These are phyloP conservation scores for Amyelois transitella DNA, from an alignment of 1,140 invertebrate species.

Conservation along the genomic window DNA sequence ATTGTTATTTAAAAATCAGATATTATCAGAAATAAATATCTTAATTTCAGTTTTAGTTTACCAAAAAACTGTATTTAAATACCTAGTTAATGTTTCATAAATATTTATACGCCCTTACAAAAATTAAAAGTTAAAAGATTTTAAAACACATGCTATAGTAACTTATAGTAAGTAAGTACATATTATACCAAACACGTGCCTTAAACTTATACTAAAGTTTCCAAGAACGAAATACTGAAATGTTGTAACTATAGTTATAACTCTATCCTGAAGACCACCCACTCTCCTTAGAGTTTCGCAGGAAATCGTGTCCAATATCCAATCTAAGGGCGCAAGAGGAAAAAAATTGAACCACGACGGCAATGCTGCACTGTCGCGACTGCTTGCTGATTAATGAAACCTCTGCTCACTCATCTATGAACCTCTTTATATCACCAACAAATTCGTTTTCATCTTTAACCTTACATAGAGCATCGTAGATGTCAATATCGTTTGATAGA, in stretches of 20 bases:
- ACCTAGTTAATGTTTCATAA: too few relatives aligned
- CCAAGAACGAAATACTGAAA: neutral
- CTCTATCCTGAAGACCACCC: slow-evolving; percentile 57
- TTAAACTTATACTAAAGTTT: neutral
- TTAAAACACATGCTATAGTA: too few relatives aligned
- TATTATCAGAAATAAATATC: too few relatives aligned
- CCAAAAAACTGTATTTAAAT: too few relatives aligned
- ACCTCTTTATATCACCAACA: slow-evolving; percentile 25
- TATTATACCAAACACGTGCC: neutral
- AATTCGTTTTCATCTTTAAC: slow-evolving; percentile 11
- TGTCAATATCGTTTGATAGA: slow-evolving; percentile 4
- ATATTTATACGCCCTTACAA: too few relatives aligned
- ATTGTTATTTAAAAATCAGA: too few relatives aligned
- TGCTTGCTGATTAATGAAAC: slow-evolving; percentile 68
- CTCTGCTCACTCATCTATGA: slow-evolving; percentile 55
- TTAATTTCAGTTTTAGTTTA: too few relatives aligned
- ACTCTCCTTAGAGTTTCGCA: slow-evolving; percentile 54
- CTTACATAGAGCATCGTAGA: slow-evolving; percentile 9
- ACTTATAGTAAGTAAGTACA: neutral
- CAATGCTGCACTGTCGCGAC: slow-evolving; percentile 67
- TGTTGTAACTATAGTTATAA: neutral
- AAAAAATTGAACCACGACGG: slow-evolving; percentile 68
- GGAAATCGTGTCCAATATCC: slow-evolving; percentile 70
- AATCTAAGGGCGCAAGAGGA: slow-evolving; percentile 67
- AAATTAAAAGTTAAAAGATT: too few relatives aligned